Base-by-base conservation (phyloP, 2,888 invertebrate species). In the Myopa testacea region DNA sequence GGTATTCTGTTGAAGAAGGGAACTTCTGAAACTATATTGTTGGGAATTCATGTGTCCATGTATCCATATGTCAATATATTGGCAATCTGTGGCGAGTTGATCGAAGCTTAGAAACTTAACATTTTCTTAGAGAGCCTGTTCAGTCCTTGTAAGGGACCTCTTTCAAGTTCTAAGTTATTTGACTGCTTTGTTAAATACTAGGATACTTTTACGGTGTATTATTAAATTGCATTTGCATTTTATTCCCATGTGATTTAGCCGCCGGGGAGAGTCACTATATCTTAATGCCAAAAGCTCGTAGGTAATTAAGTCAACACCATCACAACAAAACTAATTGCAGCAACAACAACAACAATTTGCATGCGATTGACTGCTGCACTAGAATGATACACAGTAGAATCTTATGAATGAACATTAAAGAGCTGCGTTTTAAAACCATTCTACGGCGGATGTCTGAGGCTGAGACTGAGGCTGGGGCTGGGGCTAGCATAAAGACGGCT, bases 301-400 rank as follows among this genome's bases (percentile, higher is more conserved):
- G 52, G 37, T 74, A 52, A 74, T 74, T 63, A 52, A 58, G 62
- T 45, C 73, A 73, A 60, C 40, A 62, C 73, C 10, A 71, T 26
- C 70, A 37, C 14, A 58, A 62, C 34, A 10, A 62, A 62, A 62
- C 6, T 62, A 60, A 38, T 58, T 58, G 38, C 52, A 70, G 52
- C 55, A 73, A 73, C 73, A 63, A 45, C 55, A 73, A 73, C 73
- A 63, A 45, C 62, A 40, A 40, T 10, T 60, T 45, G 60, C 38
- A 62, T 37, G 38, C 38, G 55, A 71, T 71, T 60, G 45, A 45
- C 45, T 68, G 68, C 50, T 26, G 26, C 68, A 68, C 26, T 50
- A 8, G 10, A 19, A n/a, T 26, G 26, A n/a, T 4, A 19, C n/a
- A 26, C 6, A 10, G 19, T n/a, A 26, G 4, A 62, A n/a, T 62